These are phyloP conservation scores for Cantharis lateralis DNA, from an alignment of 2,888 invertebrate species.

Conservation along the genomic window DNA sequence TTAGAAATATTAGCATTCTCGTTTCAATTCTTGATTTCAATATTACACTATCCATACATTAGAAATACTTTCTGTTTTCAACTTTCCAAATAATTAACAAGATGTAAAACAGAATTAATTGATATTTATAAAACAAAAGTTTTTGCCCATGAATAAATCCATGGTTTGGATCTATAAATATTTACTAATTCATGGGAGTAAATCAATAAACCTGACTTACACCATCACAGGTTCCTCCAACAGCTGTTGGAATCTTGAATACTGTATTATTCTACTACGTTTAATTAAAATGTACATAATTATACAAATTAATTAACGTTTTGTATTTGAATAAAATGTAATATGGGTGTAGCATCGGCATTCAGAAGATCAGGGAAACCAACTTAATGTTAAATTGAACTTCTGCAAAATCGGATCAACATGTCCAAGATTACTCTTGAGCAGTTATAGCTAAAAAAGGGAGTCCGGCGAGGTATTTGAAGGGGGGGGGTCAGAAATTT, in stretches of 20 bases:
- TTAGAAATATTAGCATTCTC: background rate
- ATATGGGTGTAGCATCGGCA: background rate
- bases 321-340: background rate
- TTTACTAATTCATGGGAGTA: background rate
- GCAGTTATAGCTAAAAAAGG: too few relatives aligned
- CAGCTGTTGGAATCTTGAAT: background rate
- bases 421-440: too few relatives aligned
- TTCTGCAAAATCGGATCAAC: background rate
- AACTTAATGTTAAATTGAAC: background rate
- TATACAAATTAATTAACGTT: background rate
- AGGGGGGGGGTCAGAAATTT: background rate
- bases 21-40: background rate
- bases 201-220: background rate
- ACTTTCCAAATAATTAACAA: constrained; percentile 2
- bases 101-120: constrained; percentile 1
- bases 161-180: background rate
- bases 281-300: background rate
- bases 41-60: background rate
- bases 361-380: background rate
- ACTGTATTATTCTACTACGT: background rate
- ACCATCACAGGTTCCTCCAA: background rate
- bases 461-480: background rate
- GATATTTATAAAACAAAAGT: background rate
- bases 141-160: background rate
- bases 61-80: background rate